Evolutionary conservation across 2,888 invertebrate genomes (phyloP).

Genomic region (Oscheius myriophilus): DNA sequence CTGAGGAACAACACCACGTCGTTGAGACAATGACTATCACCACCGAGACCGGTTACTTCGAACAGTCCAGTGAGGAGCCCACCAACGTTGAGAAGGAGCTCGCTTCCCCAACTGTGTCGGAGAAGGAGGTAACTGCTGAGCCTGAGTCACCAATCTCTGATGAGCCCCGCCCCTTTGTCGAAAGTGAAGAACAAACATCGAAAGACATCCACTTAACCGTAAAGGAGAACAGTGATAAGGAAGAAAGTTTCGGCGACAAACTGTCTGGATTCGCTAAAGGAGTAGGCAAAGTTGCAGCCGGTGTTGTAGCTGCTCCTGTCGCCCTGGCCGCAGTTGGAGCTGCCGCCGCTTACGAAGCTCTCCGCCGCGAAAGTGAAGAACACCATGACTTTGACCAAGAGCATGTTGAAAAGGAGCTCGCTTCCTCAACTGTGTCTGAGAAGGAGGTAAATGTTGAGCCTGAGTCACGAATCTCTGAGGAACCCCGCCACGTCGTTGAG

Average conservation of each 20-base stretch:
- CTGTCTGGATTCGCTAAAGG: conserved; percentile 40
- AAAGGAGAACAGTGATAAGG: conserved; percentile 15
- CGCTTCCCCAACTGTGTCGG: neutral
- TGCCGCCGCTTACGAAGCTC: conserved; percentile 31
- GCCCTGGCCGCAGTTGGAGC: conserved; percentile 55
- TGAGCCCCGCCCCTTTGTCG: too few relatives aligned
- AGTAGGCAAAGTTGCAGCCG: conserved; percentile 55
- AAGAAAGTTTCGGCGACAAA: conserved; percentile 15
- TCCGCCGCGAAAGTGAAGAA: conserved; percentile 4
- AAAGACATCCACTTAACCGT: too few relatives aligned
- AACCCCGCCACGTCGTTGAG: neutral
- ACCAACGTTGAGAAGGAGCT: neutral
- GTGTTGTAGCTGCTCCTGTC: conserved; percentile 51
- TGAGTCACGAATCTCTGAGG: neutral
- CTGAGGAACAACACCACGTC: neutral
- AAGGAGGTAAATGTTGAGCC: conserved; percentile 4
- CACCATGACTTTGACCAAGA: neutral
- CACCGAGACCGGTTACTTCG: conserved; percentile 4
- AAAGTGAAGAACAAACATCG: too few relatives aligned
- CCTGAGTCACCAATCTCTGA: neutral
- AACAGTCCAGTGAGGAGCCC: conserved; percentile 22
- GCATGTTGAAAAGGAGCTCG: neutral
- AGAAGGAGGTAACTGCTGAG: neutral
- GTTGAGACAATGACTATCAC: conserved; percentile 24
- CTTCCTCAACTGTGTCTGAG: neutral